Percentiles rank a stretch among this genome's conserved stretches.
These are phyloP conservation scores for Junonia oenone DNA, from an alignment of 2,888 invertebrate species.

Conservation along the genomic window DNA sequence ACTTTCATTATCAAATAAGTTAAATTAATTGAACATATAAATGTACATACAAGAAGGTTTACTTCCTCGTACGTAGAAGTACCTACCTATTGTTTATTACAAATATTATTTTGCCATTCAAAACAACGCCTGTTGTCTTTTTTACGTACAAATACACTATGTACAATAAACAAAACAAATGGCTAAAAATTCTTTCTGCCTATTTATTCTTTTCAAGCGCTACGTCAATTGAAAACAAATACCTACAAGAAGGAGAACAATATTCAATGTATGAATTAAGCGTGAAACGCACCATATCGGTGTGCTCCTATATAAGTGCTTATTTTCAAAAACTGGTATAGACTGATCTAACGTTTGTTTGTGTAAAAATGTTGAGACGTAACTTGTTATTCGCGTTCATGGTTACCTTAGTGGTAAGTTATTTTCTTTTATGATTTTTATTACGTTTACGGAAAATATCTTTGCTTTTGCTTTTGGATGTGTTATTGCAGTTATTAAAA, in stretches of 20 bases:
- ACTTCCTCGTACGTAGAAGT: no score
- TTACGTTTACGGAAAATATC: neutral
- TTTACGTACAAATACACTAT: no score
- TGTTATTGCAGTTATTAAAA: neutral
- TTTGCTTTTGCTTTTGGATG: neutral
- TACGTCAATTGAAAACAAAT: constrained; percentile 10
- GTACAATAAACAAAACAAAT: no score
- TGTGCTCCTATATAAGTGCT: constrained; percentile 26
- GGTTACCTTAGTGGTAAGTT: constrained; percentile 23
- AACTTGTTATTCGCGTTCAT: constrained; percentile 9
- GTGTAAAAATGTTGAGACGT: constrained; percentile 23
- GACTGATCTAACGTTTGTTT: neutral
- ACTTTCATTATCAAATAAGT: neutral
- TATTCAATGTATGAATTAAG: constrained; percentile 11
- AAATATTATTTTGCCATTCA: no score
- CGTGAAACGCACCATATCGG: constrained; percentile 29
- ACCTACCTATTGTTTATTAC: no score
- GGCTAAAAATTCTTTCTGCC: no score
- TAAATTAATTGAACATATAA: no score
- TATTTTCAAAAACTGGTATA: constrained; percentile 2
- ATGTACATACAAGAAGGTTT: no score
- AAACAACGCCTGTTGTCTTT: no score
- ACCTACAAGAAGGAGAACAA: constrained; percentile 15
- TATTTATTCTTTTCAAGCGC: constrained; percentile 8
- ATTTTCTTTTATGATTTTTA: no score